Conservation (phyloP, 2,113 vertebrate species). For the Melanotaenia duboulayi region DNA sequence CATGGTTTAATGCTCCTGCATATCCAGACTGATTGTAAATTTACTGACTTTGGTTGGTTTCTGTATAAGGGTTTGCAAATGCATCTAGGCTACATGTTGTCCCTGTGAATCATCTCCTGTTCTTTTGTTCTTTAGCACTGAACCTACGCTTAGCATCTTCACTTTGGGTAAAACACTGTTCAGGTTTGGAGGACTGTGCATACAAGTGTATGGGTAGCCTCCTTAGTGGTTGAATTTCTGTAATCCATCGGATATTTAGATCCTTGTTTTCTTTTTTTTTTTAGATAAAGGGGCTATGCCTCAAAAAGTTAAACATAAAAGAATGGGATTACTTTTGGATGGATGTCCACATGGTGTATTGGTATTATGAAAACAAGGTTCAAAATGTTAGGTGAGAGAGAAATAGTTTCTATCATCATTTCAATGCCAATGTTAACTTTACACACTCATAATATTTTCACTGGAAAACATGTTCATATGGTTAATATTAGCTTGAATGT, state of each 20-base stretch:
- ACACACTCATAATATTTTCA: background rate
- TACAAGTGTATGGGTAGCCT: background rate
- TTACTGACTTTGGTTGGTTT: no score
- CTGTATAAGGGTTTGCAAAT: no score
- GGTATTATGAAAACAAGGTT: background rate
- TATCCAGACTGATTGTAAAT: background rate
- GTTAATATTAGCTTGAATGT: no score
- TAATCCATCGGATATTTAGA: background rate
- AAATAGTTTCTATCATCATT: background rate
- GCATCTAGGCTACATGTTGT: no score
- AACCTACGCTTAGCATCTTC: background rate
- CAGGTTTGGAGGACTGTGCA: background rate
- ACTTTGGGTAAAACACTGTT: background rate
- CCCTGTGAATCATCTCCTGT: background rate
- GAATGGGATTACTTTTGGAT: background rate
- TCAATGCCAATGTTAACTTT: background rate
- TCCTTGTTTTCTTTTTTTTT: background rate
- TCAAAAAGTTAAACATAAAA: background rate
- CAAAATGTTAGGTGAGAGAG: background rate
- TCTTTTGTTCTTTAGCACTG: background rate
- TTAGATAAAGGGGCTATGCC: no score
- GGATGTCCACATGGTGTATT: background rate
- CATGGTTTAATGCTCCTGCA: background rate
- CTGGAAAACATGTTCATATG: no score
- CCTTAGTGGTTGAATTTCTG: background rate